Evolutionary conservation across 35 echinoderm and acorn worm genomes (phyloP), one percentile per base, ranked within the genome.

Genomic region (Holothuria glaberrima): DNA sequence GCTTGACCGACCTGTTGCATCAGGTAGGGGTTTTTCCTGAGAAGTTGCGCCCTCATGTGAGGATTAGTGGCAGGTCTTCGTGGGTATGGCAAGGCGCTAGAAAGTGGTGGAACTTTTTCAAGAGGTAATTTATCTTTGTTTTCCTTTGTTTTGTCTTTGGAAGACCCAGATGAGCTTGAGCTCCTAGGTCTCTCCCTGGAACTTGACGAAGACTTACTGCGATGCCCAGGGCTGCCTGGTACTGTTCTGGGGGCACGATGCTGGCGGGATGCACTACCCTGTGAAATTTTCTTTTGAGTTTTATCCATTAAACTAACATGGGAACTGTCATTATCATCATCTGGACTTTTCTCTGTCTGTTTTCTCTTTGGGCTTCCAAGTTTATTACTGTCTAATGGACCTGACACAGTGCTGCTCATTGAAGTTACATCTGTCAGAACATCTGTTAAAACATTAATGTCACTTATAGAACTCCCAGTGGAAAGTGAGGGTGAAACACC

Each of bases 171-270:
- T 13, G 91, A 93, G 82, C 94, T 96, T 21, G 94, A 93, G 71
- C 94, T 96, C 80, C 92, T 92, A 35, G 91, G 92, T 80, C 94
- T 84, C 58, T 96, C 94, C 60, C 94, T 83, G 26, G 94, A 96
- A 62, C 94, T 92, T 48, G 94, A 95, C 18, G 94, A 96, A 16
- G 92, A 94, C 36, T 91, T 92, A 48, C 89, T 96, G 18, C 94
- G 75, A 61, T 92, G 84, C 36, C 94, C 75, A 30, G 94, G 94
- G 64, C 94, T 96, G 0, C 94, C 94, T 22, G 94, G 94, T 20
- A 96, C 94, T 33, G 94, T 96, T 81, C 94, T 92, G 10, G 94
- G 94, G 18, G 94, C 94, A 75, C 94, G 45, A 69, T 96, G 94
- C 54, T 92, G 85, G 29, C 94, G 60, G 14, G 85, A 67, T 27